Conservation (phyloP, 1,140 invertebrate species). For the Pachyrhynchus sulphureomaculatus region DNA sequence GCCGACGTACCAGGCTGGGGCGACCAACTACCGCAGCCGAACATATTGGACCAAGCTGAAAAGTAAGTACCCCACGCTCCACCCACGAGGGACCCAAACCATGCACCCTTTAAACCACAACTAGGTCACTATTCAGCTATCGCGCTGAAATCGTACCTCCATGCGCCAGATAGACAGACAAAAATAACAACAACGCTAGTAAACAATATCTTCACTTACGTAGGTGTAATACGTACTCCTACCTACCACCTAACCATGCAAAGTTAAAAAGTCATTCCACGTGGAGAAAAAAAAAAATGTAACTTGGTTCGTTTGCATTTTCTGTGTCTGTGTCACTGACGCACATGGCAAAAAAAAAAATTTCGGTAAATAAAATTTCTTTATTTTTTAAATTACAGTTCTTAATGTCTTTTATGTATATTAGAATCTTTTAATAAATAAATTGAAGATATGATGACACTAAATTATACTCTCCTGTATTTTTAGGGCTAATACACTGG, state of each 20-base stretch:
- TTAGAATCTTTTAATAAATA: no score
- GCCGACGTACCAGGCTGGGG: slow-evolving; percentile 25
- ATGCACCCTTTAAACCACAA: background rate
- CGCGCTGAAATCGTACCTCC: background rate
- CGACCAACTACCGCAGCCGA: slow-evolving; percentile 29
- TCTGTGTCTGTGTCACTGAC: background rate
- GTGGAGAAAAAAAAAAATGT: no score
- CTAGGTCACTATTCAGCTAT: background rate
- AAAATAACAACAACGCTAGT: no score
- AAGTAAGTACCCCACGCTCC: slow-evolving; percentile 22
- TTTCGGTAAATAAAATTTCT: background rate
- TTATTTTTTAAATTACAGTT: no score
- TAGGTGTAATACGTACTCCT: background rate
- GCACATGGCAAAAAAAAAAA: background rate
- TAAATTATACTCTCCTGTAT: no score
- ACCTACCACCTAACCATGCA: no score
- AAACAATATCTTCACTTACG: background rate
- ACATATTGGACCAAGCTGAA: slow-evolving; percentile 30
- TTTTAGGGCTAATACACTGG: no score
- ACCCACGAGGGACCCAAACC: background rate
- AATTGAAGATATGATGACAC: no score
- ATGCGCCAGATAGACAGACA: no score
- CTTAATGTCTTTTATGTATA: no score
- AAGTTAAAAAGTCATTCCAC: no score
- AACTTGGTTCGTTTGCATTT: background rate